A percentile compares a stretch with the other conserved stretches of the same genome.
Conservation (phyloP, 2,888 invertebrate species). For the Carpatolechia fugitivella region DNA sequence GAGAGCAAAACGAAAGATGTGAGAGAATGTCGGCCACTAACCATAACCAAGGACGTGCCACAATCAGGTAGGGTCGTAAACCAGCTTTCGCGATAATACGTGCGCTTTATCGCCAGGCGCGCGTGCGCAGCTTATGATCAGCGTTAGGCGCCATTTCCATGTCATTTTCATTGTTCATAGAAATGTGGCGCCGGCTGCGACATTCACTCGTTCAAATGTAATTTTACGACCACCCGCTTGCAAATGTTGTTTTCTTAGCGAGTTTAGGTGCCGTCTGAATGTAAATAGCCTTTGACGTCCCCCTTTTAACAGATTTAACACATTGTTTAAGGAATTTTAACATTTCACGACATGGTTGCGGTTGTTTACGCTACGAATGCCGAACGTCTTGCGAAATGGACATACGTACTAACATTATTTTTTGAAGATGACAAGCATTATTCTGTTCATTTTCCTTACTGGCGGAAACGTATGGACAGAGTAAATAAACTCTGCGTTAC, state of each 20-base stretch:
- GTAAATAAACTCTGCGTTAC: slow-evolving; percentile 56
- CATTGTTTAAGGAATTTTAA: slow-evolving; percentile 54
- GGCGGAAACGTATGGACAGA: slow-evolving; percentile 50
- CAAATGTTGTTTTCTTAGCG: slow-evolving; percentile 56
- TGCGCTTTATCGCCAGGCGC: slow-evolving; percentile 49
- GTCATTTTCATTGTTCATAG: slow-evolving; percentile 71
- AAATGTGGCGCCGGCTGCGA: slow-evolving; percentile 61
- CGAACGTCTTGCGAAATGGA: slow-evolving; percentile 14
- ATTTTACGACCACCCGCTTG: slow-evolving; percentile 65
- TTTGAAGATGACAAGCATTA: slow-evolving; percentile 24
- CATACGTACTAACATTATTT: slow-evolving; percentile 24
- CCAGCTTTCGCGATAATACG: slow-evolving; percentile 39
- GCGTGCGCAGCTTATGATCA: slow-evolving; percentile 63
- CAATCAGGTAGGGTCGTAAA: slow-evolving; percentile 43
- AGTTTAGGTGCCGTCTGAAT: slow-evolving; percentile 48
- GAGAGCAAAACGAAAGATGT: slow-evolving; percentile 19
- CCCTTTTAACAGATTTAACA: slow-evolving; percentile 31
- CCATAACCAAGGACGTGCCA: slow-evolving; percentile 53
- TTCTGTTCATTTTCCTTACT: slow-evolving; percentile 27
- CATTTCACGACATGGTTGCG: slow-evolving; percentile 44
- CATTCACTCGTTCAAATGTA: slow-evolving; percentile 60
- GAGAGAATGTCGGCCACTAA: slow-evolving; percentile 33
- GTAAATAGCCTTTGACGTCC: slow-evolving; percentile 47
- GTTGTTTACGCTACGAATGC: slow-evolving; percentile 51
- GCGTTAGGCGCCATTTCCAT: slow-evolving; percentile 64